Percentiles rank a stretch among this genome's conserved stretches.
These are phyloP conservation scores for Apeira syringaria DNA, from an alignment of 2,888 invertebrate species.

Conservation along the genomic window DNA sequence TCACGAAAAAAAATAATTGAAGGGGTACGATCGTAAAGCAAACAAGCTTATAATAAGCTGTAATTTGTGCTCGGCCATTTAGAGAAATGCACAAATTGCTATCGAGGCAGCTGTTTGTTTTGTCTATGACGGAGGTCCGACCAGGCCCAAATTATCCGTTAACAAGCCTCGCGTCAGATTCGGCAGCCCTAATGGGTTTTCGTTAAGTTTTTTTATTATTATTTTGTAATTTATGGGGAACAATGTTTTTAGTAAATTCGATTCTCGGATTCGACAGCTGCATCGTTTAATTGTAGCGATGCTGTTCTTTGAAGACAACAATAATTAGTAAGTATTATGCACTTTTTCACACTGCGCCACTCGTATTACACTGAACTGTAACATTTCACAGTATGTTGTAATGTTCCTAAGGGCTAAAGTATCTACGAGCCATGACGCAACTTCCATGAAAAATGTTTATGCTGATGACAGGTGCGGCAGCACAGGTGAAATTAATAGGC, in stretches of 20 bases:
- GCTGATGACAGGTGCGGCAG: constrained; percentile 1
- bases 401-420: neutral
- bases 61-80: constrained; percentile 83
- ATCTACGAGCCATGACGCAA: neutral
- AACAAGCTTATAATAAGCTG: constrained; percentile 84
- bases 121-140: constrained; percentile 82
- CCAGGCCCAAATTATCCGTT: constrained; percentile 76
- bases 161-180: constrained; percentile 83
- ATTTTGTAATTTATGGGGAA: constrained; percentile 76
- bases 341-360: neutral
- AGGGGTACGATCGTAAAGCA: constrained; percentile 82
- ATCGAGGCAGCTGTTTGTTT: constrained; percentile 80
- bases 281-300: constrained; percentile 59
- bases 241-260: constrained; percentile 65
- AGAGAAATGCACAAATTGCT: constrained; percentile 83
- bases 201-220: constrained; percentile 80
- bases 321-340: constrained; percentile 12
- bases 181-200: constrained; percentile 83
- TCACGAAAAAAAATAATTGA: constrained; percentile 81
- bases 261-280: constrained; percentile 71
- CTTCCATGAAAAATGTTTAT: constrained; percentile 13
- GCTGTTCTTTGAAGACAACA: constrained; percentile 28
- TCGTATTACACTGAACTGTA: neutral
- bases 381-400: constrained; percentile 3
- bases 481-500: too few species aligned